Base-by-base conservation (phyloP, 2,113 vertebrate genomes). In the Xyrauchen texanus region DNA sequence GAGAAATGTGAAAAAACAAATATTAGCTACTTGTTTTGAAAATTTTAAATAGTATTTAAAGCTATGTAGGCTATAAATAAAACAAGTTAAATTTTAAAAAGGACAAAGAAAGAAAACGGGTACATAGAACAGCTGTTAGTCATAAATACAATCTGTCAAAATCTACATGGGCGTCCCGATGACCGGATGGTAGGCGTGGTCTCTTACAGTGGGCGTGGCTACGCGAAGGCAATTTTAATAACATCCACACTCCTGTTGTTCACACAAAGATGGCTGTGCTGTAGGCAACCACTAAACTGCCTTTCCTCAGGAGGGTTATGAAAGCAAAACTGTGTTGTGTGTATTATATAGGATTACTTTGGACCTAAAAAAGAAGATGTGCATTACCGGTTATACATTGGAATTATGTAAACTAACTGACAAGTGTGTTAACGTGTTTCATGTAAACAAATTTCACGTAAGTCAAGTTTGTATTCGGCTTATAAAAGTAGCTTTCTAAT, bases 211-310 rank as follows among this genome's bases (percentile, higher is more conserved):
- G 76, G 85, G 85, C 77, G 85, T 69, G 74, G 77, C 45, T 60
- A 8, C 4, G 7, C 6, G 42, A n/a, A 73, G 44, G 51, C 42
- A 12, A 63, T 61, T 42, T 16, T 16, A 77, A 75, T 67, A 60
- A 61, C 44, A 55, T 15, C 34, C 42, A 57, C 77, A 57, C 15
- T 15, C 51, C 69, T 51, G 42, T 10, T 16, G 21, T 34, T 34
- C 21, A 34, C 45, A 21, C 15, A 77, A 84, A 84, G 77, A 86
- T 86, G 85, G 82, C 82, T 80, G 85, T 75, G 58, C 44, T 73
- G 66, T 67, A 75, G 16, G 16, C 49, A 13, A 49, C 65, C 63
- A 34, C 8, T n/a, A 67, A 61, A 53, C 58, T 55, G 61, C 7
- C 53, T 53, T 21, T 46, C 47, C 64, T 42, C 51, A 61, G 51